A percentile compares a stretch with the other conserved stretches of the same genome.
Evolutionary conservation across 2,888 invertebrate genomes (phyloP).

Genomic region (Mylabris sibirica): DNA sequence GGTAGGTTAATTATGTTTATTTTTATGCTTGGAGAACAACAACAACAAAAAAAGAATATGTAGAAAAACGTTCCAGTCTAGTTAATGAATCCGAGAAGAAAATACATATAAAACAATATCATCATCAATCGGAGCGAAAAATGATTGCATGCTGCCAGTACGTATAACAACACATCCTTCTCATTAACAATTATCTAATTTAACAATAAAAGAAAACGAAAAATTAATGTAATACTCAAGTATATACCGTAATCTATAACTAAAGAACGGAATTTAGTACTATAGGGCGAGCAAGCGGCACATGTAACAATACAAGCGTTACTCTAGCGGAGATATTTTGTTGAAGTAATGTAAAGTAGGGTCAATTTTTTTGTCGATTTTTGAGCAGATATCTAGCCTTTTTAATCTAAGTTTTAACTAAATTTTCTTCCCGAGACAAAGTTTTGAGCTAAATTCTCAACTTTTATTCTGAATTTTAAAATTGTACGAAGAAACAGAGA

Average conservation of each 20-base stretch:
- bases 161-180: neutral
- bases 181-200: neutral
- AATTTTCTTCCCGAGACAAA: too few relatives aligned
- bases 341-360: too few relatives aligned
- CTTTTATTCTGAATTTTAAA: too few relatives aligned
- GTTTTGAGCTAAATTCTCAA: too few relatives aligned
- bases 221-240: neutral
- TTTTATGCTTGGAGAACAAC: neutral
- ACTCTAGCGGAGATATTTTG: too few relatives aligned
- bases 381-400: too few relatives aligned
- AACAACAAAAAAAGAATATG: neutral
- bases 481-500: too few relatives aligned
- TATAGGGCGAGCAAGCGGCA: too few relatives aligned
- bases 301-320: too few relatives aligned
- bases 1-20: neutral
- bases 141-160: neutral
- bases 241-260: neutral
- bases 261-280: too few relatives aligned
- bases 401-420: too few relatives aligned
- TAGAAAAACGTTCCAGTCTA: neutral
- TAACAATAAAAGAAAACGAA: neutral
- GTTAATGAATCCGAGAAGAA: neutral
- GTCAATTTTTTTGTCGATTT: too few relatives aligned
- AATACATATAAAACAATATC: neutral
- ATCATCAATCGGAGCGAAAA: constrained; percentile 8